Conservation (phyloP, 2,113 vertebrate species). For the Osmerus mordax region DNA sequence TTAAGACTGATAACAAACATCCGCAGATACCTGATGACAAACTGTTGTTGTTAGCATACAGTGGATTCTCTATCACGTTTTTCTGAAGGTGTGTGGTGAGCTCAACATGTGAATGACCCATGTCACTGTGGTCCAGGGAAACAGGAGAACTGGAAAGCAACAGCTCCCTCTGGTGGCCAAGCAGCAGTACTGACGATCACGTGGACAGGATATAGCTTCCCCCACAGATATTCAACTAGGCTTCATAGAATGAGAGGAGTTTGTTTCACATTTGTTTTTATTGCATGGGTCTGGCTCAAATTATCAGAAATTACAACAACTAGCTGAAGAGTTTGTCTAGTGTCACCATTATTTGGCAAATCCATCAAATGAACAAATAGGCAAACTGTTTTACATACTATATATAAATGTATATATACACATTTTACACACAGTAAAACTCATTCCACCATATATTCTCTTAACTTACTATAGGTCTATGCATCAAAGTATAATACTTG, state of each 20-base stretch:
- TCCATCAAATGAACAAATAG: constrained; percentile 31
- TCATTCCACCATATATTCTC: constrained; percentile 34
- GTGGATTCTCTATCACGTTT: too few species aligned
- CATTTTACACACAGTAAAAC: constrained; percentile 57
- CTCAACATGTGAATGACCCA: too few species aligned
- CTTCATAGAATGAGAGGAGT: neutral
- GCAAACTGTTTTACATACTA: constrained; percentile 44
- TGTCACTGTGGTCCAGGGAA: too few species aligned
- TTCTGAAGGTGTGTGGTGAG: too few species aligned
- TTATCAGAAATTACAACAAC: constrained; percentile 37
- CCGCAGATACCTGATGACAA: too few species aligned
- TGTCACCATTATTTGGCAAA: constrained; percentile 59
- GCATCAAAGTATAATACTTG: constrained; percentile 47
- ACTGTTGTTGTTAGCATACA: too few species aligned
- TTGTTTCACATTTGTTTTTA: constrained; percentile 28
- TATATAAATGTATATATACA: constrained; percentile 58
- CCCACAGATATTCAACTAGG: neutral
- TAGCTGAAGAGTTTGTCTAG: constrained; percentile 42
- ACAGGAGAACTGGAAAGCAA: too few species aligned
- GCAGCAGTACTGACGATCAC: neutral
- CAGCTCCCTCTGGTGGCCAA: neutral
- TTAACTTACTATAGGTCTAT: constrained; percentile 42
- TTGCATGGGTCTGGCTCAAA: neutral
- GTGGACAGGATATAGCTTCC: too few species aligned
- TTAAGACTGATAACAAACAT: too few species aligned